phyloP scores from a whole-genome alignment of 2,113 vertebrate species.

The Copsychus sechellarum region DNA sequence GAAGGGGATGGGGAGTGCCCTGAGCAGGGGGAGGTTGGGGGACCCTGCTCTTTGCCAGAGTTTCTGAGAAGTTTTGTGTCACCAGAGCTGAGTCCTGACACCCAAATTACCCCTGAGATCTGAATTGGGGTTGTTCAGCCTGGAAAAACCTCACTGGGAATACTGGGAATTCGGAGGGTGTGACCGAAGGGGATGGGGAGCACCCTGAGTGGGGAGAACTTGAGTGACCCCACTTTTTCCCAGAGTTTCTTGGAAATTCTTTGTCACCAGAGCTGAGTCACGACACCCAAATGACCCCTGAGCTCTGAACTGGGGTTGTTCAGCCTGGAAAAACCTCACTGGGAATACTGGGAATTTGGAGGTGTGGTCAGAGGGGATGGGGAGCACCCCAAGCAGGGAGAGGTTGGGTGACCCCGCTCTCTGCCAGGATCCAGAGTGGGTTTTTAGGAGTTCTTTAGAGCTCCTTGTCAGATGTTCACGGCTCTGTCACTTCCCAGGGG shows the following conservation, averaged over 20 bases:
- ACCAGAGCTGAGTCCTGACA: no score
- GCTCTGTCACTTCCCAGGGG: not conserved
- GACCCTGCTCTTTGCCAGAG: not conserved
- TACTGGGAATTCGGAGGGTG: not conserved
- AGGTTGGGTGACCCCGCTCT: not conserved
- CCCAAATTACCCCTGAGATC: no score
- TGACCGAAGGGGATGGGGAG: not conserved
- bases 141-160: no score
- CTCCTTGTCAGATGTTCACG: not conserved
- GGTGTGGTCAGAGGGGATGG: accelerated
- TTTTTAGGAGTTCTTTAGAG: not conserved
- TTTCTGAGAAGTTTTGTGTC: not conserved
- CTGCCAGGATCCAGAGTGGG: not conserved
- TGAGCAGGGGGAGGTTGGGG: not conserved
- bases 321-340: no score
- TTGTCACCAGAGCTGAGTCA: not conserved
- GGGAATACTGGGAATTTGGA: no score
- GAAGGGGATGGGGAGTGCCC: not conserved
- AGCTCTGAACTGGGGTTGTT: no score
- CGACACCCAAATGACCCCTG: no score
- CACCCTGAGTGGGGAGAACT: not conserved
- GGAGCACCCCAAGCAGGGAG: not conserved
- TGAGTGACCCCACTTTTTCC: not conserved
- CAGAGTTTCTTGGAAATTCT: not conserved
- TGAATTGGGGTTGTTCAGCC: no score